These are phyloP conservation scores for Sinonovacula constricta DNA, from an alignment of 1,140 invertebrate genomes.

Conservation along the genomic window DNA sequence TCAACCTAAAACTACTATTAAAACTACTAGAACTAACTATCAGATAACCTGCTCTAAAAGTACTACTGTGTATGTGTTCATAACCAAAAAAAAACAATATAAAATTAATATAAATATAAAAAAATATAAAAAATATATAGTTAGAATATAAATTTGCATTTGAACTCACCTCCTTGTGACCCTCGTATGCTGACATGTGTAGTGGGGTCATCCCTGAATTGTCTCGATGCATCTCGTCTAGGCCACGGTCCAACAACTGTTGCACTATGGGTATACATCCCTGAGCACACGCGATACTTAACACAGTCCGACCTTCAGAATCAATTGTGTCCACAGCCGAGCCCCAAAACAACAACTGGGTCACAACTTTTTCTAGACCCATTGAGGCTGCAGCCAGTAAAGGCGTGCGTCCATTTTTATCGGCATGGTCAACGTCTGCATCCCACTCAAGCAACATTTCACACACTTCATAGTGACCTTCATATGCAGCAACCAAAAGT, in stretches of 20 bases:
- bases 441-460: slow-evolving; percentile 91
- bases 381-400: slow-evolving; percentile 90
- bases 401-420: slow-evolving; percentile 88
- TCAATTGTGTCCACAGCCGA: slow-evolving; percentile 94
- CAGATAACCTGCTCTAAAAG: too few species aligned
- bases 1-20: too few species aligned
- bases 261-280: slow-evolving; percentile 90
- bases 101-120: too few species aligned
- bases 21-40: too few species aligned
- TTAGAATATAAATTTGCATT: too few species aligned
- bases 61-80: too few species aligned
- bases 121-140: too few species aligned
- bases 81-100: too few species aligned
- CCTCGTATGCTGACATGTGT: slow-evolving; percentile 95
- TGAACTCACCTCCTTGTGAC: slow-evolving; percentile 91
- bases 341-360: slow-evolving; percentile 91
- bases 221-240: slow-evolving; percentile 82
- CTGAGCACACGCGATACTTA: slow-evolving; percentile 90
- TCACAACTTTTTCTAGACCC: slow-evolving; percentile 90
- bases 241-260: slow-evolving; percentile 90
- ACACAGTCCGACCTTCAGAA: slow-evolving; percentile 91
- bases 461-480: slow-evolving; percentile 85
- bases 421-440: slow-evolving; percentile 91
- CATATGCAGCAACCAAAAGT: slow-evolving; percentile 88
- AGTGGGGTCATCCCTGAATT: slow-evolving; percentile 94